A percentile compares a stretch with the other conserved stretches of the same genome.
Conservation (phyloP, 2,888 invertebrate species). For the Tenthredo livida region DNA sequence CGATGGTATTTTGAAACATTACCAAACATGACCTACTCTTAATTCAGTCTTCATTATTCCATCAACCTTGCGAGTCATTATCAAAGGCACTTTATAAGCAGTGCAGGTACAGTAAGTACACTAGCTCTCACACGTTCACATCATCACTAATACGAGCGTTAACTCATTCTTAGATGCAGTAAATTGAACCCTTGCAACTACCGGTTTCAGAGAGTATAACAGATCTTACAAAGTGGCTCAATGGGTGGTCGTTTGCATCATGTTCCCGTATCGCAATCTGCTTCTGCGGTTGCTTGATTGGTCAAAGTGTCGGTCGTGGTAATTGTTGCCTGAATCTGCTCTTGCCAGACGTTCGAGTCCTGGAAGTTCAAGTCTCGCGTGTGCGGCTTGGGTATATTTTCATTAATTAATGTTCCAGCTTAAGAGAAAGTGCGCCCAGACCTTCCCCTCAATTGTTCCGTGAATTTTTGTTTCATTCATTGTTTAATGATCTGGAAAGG, state of each 20-base stretch:
- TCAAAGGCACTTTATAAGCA: neutral
- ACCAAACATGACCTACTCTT: neutral
- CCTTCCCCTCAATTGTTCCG: neutral
- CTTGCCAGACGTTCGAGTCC: neutral
- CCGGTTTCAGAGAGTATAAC: conserved; percentile 9
- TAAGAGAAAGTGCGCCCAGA: neutral
- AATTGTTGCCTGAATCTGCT: neutral
- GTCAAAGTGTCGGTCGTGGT: conserved; percentile 13
- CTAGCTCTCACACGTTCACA: neutral
- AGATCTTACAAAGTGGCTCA: neutral
- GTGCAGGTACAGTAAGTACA: neutral
- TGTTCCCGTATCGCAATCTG: conserved; percentile 36
- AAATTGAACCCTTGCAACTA: conserved; percentile 1
- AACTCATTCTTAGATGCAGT: neutral
- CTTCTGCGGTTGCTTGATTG: conserved; percentile 33
- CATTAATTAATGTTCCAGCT: neutral
- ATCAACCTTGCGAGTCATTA: too few relatives aligned
- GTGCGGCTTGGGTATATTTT: neutral
- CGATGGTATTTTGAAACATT: neutral
- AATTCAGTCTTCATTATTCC: too few relatives aligned
- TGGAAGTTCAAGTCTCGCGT: neutral
- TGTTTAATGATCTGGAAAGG: neutral
- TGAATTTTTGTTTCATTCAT: neutral
- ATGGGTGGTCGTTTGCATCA: conserved; percentile 3
- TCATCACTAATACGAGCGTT: neutral